phyloP scores from a whole-genome alignment of 2,888 invertebrate species.

The Limulus polyphemus region DNA sequence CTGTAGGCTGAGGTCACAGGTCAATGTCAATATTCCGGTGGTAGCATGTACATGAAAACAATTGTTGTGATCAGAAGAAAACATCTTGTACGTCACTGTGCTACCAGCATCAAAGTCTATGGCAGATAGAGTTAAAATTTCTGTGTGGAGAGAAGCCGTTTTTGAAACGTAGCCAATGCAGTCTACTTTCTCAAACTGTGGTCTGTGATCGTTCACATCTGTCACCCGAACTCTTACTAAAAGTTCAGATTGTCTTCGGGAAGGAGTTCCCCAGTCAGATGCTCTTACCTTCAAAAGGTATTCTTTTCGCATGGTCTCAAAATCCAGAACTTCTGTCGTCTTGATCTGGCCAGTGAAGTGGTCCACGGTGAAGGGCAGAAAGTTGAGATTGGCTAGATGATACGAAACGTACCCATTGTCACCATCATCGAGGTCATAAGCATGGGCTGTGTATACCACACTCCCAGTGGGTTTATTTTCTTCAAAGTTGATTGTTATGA shows the following conservation, averaged over 20 bases:
- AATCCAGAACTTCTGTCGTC: constrained; percentile 71
- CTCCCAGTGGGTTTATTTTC: constrained; percentile 81
- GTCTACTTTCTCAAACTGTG: constrained; percentile 55
- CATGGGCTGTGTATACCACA: constrained; percentile 67
- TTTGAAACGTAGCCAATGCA: constrained; percentile 72
- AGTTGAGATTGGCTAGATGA: constrained; percentile 75
- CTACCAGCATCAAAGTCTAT: constrained; percentile 86
- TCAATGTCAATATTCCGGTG: constrained; percentile 65
- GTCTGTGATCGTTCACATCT: constrained; percentile 86
- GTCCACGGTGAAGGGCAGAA: constrained; percentile 89
- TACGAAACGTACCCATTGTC: constrained; percentile 93
- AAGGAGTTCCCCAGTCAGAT: constrained; percentile 87
- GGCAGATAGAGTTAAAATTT: constrained; percentile 75
- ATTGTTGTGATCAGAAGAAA: constrained; percentile 76
- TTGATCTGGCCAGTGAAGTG: constrained; percentile 82
- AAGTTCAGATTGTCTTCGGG: constrained; percentile 79
- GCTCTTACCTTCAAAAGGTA: constrained; percentile 73
- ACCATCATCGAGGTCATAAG: constrained; percentile 77
- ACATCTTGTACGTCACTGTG: constrained; percentile 72
- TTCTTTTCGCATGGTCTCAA: constrained; percentile 66
- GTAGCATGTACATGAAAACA: constrained; percentile 60
- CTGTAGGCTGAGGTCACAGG: constrained; percentile 61
- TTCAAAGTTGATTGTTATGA: constrained; percentile 50
- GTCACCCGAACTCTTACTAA: constrained; percentile 62
- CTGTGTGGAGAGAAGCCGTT: constrained; percentile 60